A percentile compares a stretch with the other conserved stretches of the same genome.
Conservation (phyloP, 2,888 invertebrate genomes). For the Drosophila formosana region DNA sequence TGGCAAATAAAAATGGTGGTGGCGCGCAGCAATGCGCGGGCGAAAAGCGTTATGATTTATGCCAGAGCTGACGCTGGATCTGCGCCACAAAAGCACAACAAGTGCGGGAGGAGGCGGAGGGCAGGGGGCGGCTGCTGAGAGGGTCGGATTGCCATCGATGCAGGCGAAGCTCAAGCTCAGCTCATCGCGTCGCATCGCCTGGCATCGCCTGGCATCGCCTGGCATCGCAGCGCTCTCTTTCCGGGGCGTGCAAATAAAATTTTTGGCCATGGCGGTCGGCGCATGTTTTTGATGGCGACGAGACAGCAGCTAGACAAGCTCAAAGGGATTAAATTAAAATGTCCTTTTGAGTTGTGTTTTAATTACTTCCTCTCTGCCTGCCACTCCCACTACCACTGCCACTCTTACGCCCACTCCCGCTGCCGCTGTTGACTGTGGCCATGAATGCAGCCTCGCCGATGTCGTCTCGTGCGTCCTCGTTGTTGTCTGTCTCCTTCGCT, state of each 20-base stretch:
- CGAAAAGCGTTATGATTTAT: slow-evolving; percentile 77
- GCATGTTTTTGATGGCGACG: slow-evolving; percentile 81
- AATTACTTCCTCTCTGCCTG: slow-evolving; percentile 70
- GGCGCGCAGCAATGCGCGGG: slow-evolving; percentile 19
- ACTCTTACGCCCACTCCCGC: background rate
- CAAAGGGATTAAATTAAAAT: slow-evolving; percentile 82
- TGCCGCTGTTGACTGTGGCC: slow-evolving; percentile 41
- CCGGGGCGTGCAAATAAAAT: slow-evolving; percentile 56
- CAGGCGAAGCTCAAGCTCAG: slow-evolving; percentile 7
- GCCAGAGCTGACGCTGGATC: slow-evolving; percentile 6
- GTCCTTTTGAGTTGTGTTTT: slow-evolving; percentile 82
- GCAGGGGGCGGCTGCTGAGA: background rate
- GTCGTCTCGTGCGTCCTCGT: background rate
- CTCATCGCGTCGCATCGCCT: background rate
- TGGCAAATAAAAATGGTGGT: slow-evolving; percentile 45
- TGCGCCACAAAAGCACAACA: slow-evolving; percentile 12
- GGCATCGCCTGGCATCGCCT: background rate
- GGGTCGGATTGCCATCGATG: background rate
- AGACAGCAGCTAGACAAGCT: slow-evolving; percentile 82
- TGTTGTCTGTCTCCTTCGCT: background rate
- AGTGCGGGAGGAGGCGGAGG: background rate
- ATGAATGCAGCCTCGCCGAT: slow-evolving; percentile 44
- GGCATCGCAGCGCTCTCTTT: slow-evolving; percentile 16
- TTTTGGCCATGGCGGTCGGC: slow-evolving; percentile 59
- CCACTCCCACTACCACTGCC: background rate